Evolutionary conservation across 2,797 vertebrate genomes (phyloP).

Genomic region (Peromyscus nudipes): DNA sequence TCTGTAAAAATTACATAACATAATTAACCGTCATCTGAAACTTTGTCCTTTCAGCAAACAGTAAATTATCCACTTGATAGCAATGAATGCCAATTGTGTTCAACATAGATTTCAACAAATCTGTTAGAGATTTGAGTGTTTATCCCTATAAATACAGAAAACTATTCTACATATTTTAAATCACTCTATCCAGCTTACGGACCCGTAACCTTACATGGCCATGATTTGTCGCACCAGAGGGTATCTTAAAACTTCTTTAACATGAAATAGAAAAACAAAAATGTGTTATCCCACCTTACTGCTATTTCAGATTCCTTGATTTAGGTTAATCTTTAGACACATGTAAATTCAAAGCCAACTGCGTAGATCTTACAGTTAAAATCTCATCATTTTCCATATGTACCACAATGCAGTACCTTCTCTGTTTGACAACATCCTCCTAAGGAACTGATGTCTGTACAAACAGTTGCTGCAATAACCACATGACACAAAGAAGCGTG

Average conservation of each 20-base stretch:
- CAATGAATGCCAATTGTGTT: conserved; percentile 77
- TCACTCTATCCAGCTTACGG: conserved; percentile 7
- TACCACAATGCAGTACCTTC: neutral
- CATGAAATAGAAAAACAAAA: conserved; percentile 24
- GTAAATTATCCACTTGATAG: conserved; percentile 65
- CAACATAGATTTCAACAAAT: conserved; percentile 61
- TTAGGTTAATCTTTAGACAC: conserved; percentile 49
- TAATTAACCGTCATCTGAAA: conserved; percentile 66
- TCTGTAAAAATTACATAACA: neutral
- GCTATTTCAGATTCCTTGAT: neutral
- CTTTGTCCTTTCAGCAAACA: conserved; percentile 58
- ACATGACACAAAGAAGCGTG: neutral
- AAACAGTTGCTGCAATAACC: neutral
- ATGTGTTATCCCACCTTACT: conserved; percentile 13
- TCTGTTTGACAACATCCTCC: neutral
- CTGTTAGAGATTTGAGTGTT: conserved; percentile 73
- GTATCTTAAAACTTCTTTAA: neutral
- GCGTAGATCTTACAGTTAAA: neutral
- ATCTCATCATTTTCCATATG: neutral
- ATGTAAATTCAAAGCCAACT: neutral
- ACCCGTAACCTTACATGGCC: neutral
- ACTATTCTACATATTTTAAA: conserved; percentile 64
- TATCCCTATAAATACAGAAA: conserved; percentile 73
- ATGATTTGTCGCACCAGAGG: neutral
- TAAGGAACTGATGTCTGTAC: neutral